phyloP scores from a whole-genome alignment of 1,140 invertebrate genomes.

The Chironomus striatipennis region DNA sequence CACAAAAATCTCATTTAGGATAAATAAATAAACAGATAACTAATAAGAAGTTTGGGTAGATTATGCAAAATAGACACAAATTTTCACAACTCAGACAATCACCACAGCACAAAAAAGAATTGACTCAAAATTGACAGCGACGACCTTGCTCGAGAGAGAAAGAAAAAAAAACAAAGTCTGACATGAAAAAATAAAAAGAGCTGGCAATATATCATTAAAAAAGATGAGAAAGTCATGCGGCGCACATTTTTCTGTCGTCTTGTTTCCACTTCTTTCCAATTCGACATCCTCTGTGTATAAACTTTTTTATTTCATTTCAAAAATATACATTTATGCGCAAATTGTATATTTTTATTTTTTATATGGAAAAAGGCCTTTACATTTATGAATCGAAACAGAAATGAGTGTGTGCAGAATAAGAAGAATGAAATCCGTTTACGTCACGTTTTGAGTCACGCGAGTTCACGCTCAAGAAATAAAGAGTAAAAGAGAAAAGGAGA shows the following conservation, averaged over 20 bases:
- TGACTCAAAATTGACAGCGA: too few species aligned
- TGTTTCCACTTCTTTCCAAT: too few species aligned
- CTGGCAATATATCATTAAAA: background rate
- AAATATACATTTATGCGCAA: too few species aligned
- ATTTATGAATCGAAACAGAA: slow-evolving; percentile 4
- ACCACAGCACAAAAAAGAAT: too few species aligned
- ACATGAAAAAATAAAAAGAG: background rate
- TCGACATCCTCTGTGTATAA: too few species aligned
- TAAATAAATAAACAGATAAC: too few species aligned
- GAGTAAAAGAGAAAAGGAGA: background rate
- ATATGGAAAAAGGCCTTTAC: background rate
- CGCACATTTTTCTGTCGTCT: background rate
- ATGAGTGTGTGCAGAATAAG: background rate
- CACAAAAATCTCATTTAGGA: too few species aligned
- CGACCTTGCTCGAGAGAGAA: background rate
- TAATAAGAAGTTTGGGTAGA: too few species aligned
- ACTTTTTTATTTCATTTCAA: too few species aligned
- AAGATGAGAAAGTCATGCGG: background rate
- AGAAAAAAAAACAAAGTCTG: background rate
- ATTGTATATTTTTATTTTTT: background rate
- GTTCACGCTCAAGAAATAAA: background rate
- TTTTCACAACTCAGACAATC: too few species aligned
- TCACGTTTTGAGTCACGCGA: slow-evolving; percentile 11
- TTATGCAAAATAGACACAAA: background rate
- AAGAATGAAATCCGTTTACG: slow-evolving; percentile 1